Evolutionary conservation across 2,113 vertebrate genomes (phyloP), one percentile per base, ranked within the genome.

Genomic region (Leptobrachium leishanense): DNA sequence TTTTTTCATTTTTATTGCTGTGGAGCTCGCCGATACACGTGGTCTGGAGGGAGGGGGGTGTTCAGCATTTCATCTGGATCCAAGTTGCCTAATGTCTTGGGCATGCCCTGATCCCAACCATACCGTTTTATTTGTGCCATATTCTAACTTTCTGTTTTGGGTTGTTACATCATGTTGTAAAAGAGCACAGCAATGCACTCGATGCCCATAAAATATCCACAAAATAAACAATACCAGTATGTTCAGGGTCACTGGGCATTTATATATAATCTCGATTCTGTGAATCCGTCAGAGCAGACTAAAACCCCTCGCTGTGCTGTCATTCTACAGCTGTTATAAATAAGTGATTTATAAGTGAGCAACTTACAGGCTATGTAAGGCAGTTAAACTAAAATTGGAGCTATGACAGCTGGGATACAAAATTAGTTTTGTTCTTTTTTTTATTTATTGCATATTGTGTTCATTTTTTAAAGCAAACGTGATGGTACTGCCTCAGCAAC

Each of bases 251-350:
- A 81, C 83, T 66, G 54, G 65, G 44, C 74, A 10, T 12, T 84
- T 75, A 20, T 64, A 64, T 31, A 43, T 9, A 43, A 43, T 5
- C 41, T 43, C 43, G 7, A 3, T 68, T 68, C 8, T 43, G 11
- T 68, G 66, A 9, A 40, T 68, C 10, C 6, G 66, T 2, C 40
- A 68, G 5, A 3, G 20, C 20, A 31, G 20, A 31, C 20, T 31
- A 31, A 31, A 31, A 31, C 20, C 20, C 20, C 20, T 40, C 11
- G 67, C 31, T 80, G 69, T 59, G 83, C 74, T 0, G 0, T 83
- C 84, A 90, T 84, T 75, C 54, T 74, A 74, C 82, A 89, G 83
- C 87, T 87, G 84, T 87, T 88, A 88, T 74, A 90, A 86, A 90
- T 87, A 82, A 89, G 84, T 83, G 84, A 87, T 89, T 89, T 87